Percentiles rank a stretch among this genome's conserved stretches.
phyloP scores from a whole-genome alignment of 2,888 invertebrate genomes.

The Athetis lepigone region DNA sequence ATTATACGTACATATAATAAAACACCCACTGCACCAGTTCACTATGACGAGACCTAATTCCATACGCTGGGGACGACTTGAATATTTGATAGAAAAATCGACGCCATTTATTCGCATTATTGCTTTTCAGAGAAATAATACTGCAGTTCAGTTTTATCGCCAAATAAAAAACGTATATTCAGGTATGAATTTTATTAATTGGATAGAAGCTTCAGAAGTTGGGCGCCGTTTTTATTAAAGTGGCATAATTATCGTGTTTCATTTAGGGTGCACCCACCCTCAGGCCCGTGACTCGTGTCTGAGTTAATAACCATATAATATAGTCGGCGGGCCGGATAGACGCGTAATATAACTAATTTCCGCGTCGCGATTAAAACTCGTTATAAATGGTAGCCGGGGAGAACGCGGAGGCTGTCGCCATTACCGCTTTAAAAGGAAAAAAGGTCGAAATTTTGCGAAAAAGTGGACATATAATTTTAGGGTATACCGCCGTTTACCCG shows the following conservation, averaged over 20 bases:
- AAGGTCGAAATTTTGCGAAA: constrained; percentile 74
- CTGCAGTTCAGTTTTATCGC: constrained; percentile 41
- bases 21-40: neutral
- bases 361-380: constrained; percentile 82
- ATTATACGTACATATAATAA: neutral
- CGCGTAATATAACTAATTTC: constrained; percentile 81
- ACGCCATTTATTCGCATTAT: constrained; percentile 72
- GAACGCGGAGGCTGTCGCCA: constrained; percentile 76
- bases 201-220: constrained; percentile 45
- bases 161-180: constrained; percentile 46
- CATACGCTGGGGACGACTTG: constrained; percentile 37
- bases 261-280: constrained; percentile 64
- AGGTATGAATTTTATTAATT: constrained; percentile 60
- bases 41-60: constrained; percentile 10
- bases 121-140: constrained; percentile 33
- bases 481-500: too few species aligned
- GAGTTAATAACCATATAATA: constrained; percentile 78
- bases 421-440: constrained; percentile 80
- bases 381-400: constrained; percentile 79
- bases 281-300: constrained; percentile 66
- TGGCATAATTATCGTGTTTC: constrained; percentile 62
- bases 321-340: constrained; percentile 72
- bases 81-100: constrained; percentile 78
- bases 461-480: constrained; percentile 54
- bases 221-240: constrained; percentile 59